These are phyloP conservation scores for Danionella dracula DNA, from an alignment of 2,797 vertebrate genomes.

Conservation along the genomic window DNA sequence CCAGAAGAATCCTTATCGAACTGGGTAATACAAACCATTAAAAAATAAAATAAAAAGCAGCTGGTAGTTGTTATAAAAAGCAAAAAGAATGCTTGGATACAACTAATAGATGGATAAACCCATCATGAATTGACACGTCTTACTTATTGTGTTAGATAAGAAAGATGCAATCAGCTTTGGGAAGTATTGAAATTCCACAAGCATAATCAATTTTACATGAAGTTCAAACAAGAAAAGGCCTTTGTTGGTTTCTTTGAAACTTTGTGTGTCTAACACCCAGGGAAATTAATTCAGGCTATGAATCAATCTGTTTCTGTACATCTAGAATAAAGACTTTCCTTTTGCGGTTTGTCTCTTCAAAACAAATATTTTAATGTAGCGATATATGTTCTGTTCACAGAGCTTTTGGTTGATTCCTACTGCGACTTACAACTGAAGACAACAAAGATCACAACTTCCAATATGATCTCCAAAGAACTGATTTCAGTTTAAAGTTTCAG, in stretches of 20 bases:
- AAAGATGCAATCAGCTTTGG: neutral
- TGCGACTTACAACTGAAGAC: too few relatives aligned
- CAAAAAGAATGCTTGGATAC: neutral
- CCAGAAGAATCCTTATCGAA: neutral
- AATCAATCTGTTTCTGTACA: neutral
- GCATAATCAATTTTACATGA: neutral
- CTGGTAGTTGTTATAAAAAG: neutral
- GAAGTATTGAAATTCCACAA: neutral
- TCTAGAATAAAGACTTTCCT: neutral
- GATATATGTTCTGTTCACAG: too few relatives aligned
- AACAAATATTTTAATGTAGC: neutral
- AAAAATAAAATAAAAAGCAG: too few relatives aligned
- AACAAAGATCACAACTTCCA: too few relatives aligned
- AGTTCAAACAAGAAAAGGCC: neutral
- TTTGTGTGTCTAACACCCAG: neutral
- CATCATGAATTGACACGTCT: neutral
- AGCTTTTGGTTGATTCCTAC: too few relatives aligned
- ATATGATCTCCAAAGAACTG: too few relatives aligned
- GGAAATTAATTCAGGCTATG: neutral
- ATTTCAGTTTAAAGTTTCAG: too few relatives aligned
- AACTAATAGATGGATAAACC: neutral
- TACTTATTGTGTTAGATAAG: neutral
- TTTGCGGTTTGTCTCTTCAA: neutral
- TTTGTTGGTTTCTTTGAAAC: neutral
- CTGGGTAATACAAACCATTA: neutral